Evolutionary conservation across 2,888 invertebrate genomes (phyloP).

Genomic region (Heteromyza rotundicornis): DNA sequence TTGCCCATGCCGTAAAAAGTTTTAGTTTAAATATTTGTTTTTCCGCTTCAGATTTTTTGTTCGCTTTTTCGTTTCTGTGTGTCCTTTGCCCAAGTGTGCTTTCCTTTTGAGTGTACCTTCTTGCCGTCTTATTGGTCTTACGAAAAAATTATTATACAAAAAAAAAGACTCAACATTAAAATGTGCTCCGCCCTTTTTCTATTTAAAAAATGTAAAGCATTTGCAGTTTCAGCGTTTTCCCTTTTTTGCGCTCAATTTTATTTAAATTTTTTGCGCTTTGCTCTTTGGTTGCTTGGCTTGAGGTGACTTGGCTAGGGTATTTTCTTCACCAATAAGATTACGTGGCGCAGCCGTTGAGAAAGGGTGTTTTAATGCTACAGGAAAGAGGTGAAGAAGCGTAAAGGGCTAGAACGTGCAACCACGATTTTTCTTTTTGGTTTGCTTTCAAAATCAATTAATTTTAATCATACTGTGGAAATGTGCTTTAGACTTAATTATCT

Average conservation of each 20-base stretch:
- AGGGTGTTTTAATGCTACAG: too few species aligned
- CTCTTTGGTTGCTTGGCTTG: slow-evolving; percentile 38
- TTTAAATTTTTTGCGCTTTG: slow-evolving; percentile 39
- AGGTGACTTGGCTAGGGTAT: slow-evolving; percentile 38
- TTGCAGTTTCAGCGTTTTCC: slow-evolving; percentile 28
- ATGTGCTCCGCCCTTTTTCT: slow-evolving; percentile 57
- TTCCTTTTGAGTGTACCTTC: slow-evolving; percentile 29
- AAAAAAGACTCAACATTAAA: slow-evolving; percentile 39
- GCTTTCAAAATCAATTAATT: too few species aligned
- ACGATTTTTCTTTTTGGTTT: too few species aligned
- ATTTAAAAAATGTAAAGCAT: slow-evolving; percentile 50
- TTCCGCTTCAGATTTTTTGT: slow-evolving; percentile 42
- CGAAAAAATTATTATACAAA: slow-evolving; percentile 7
- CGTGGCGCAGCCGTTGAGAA: too few species aligned
- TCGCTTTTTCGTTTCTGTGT: slow-evolving; percentile 24
- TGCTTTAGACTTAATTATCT: too few species aligned
- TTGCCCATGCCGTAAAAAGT: slow-evolving; percentile 12
- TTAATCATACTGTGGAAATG: too few species aligned
- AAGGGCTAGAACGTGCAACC: too few species aligned
- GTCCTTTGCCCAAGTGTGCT: slow-evolving; percentile 29
- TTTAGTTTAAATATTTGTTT: slow-evolving; percentile 50
- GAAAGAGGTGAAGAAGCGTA: too few species aligned
- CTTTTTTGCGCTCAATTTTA: slow-evolving; percentile 48
- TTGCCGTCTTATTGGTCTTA: slow-evolving; percentile 49
- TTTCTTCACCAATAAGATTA: slow-evolving; percentile 53